Evolutionary conservation across 1,140 invertebrate species (phyloP).

Genomic region (Danaus melanippus): DNA sequence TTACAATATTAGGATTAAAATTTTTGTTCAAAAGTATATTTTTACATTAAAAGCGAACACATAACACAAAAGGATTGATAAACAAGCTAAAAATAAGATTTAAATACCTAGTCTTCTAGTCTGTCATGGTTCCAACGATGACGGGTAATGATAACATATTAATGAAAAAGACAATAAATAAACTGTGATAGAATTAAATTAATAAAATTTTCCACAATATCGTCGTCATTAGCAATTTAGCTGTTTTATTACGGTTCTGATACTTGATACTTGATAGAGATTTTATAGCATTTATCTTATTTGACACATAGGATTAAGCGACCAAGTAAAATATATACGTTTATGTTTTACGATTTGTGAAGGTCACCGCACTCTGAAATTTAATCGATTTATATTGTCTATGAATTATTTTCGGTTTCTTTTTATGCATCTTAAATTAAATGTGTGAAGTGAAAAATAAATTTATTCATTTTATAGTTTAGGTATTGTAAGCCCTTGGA

Average conservation of each 20-base stretch:
- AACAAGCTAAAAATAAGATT: constrained; percentile 18
- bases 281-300: constrained; percentile 12
- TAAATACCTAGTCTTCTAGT: constrained; percentile 17
- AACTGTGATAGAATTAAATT: constrained; percentile 10
- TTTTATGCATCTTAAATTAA: constrained; percentile 6
- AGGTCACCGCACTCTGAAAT: constrained; percentile 15
- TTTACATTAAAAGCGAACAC: too few relatives aligned
- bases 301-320: constrained; percentile 19
- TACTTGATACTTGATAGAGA: constrained; percentile 6
- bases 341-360: constrained; percentile 10
- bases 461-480: not conserved
- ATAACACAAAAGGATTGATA: constrained; percentile 3
- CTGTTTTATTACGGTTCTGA: constrained; percentile 9
- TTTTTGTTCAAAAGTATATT: too few relatives aligned
- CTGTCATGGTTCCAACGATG: constrained; percentile 8
- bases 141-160: constrained; percentile 14
- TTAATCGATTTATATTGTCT: constrained; percentile 32
- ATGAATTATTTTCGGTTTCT: constrained; percentile 14
- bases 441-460: not conserved
- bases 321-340: constrained; percentile 11
- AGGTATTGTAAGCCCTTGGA: not conserved
- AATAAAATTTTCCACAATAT: constrained; percentile 20
- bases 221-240: constrained; percentile 14
- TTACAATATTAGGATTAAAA: too few relatives aligned
- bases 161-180: constrained; percentile 13